Conservation (phyloP, 2,888 invertebrate genomes). For the Branchellion lobata region DNA sequence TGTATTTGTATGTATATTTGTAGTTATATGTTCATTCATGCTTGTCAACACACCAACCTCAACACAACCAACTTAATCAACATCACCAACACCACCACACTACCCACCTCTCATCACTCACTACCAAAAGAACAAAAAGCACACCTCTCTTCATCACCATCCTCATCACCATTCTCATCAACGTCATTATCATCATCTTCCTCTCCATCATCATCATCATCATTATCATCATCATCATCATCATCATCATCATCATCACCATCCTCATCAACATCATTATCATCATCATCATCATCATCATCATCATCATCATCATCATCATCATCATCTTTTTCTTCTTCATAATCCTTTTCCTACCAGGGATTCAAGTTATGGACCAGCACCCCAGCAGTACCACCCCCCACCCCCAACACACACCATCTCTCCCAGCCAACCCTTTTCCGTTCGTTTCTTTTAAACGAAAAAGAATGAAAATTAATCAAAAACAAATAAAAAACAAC, state of each 20-base stretch:
- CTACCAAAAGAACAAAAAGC: no score
- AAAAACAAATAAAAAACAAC: no score
- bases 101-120: no score
- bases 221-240: neutral
- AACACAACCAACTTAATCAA: no score
- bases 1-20: no score
- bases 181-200: neutral
- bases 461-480: no score
- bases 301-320: neutral
- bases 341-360: neutral
- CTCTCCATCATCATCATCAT: neutral
- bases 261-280: neutral
- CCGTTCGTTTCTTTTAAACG: no score
- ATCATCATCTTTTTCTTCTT: neutral
- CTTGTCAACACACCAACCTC: no score
- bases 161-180: neutral
- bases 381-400: neutral
- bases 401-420: neutral
- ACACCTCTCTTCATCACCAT: no score
- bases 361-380: neutral
- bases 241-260: neutral
- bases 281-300: constrained; percentile 16
- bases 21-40: no score
- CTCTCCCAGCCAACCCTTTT: neutral
- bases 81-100: no score